These are phyloP conservation scores for Alfaro cultratus DNA, from an alignment of 2,797 vertebrate species.

Conservation along the genomic window DNA sequence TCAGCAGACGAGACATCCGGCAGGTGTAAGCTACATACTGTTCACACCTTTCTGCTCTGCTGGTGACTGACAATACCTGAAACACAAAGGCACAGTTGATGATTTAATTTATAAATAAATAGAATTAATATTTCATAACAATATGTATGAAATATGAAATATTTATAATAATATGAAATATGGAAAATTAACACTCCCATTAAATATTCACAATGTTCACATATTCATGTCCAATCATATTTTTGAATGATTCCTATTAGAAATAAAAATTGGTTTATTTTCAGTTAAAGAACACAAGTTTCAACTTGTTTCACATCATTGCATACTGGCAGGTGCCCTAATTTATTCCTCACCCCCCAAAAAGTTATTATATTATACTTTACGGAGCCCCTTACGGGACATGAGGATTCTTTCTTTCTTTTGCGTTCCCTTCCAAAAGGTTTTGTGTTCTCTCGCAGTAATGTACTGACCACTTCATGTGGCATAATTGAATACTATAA, in stretches of 20 bases:
- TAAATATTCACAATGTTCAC: neutral
- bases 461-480: no score
- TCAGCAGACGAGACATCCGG: slow-evolving; percentile 91
- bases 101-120: neutral
- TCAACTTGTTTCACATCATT: neutral
- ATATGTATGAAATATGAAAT: neutral
- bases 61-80: slow-evolving; percentile 89
- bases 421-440: no score
- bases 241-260: neutral
- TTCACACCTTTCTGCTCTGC: slow-evolving; percentile 90
- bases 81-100: slow-evolving; percentile 35
- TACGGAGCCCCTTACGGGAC: no score
- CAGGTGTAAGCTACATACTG: slow-evolving; percentile 92
- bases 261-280: neutral
- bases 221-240: neutral
- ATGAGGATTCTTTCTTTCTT: no score
- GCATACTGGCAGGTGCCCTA: neutral
- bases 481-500: no score
- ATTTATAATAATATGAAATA: no score
- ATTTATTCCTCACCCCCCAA: neutral
- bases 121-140: neutral
- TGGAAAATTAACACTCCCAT: neutral
- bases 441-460: no score
- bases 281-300: neutral
- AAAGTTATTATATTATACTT: neutral